Conservation (phyloP, 2,888 invertebrate species). For the Ceriagrion tenellum region DNA sequence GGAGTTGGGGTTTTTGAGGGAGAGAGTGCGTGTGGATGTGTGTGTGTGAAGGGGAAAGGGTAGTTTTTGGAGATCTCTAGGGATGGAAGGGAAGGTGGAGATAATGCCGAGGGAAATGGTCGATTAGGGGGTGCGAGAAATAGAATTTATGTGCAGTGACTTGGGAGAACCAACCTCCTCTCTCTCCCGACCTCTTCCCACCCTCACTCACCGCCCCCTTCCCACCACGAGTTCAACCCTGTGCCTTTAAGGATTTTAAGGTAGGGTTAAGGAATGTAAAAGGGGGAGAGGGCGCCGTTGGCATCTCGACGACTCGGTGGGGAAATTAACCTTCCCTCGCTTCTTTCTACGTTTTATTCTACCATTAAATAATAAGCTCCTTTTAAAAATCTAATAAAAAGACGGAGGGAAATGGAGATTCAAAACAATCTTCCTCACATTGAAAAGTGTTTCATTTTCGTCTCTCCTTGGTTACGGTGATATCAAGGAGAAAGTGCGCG, state of each 20-base stretch:
- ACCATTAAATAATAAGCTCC: neutral
- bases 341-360: neutral
- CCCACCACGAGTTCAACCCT: neutral
- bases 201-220: neutral
- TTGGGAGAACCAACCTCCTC: neutral
- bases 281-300: neutral
- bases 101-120: conserved; percentile 28
- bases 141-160: conserved; percentile 20
- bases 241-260: neutral
- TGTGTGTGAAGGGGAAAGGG: neutral
- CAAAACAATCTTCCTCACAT: neutral
- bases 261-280: neutral
- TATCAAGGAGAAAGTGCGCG: neutral
- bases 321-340: neutral
- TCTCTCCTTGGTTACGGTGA: neutral
- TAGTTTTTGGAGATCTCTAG: neutral
- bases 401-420: neutral
- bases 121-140: conserved; percentile 32
- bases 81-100: neutral
- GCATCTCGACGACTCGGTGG: neutral
- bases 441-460: neutral
- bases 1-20: neutral
- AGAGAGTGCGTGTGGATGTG: neutral
- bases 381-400: neutral
- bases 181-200: neutral